These are phyloP conservation scores for Anguilla pacifica DNA, from an alignment of 2,797 vertebrate genomes.

Conservation along the genomic window DNA sequence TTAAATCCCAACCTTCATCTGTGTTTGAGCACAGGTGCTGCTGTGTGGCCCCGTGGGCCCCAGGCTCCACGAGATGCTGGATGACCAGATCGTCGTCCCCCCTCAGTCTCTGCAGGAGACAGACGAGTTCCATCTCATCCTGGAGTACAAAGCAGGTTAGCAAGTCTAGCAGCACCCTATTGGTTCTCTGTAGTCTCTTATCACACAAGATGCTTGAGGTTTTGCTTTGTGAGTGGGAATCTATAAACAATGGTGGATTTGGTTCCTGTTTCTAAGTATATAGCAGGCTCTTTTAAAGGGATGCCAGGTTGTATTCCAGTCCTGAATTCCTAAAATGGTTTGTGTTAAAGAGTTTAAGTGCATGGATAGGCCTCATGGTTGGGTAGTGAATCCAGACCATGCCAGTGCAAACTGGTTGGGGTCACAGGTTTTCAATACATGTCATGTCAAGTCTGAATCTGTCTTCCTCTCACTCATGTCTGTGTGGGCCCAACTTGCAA, in stretches of 20 bases:
- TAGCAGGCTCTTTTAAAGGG: neutral
- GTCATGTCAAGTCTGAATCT: no score
- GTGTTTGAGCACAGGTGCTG: slow-evolving; percentile 77
- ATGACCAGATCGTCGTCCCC: slow-evolving; percentile 89
- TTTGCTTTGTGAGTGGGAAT: neutral
- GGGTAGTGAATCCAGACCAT: no score
- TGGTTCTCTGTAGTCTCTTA: neutral
- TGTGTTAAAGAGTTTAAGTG: neutral
- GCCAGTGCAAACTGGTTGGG: no score
- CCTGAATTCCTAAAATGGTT: neutral
- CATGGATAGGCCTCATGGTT: no score
- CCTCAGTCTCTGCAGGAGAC: slow-evolving; percentile 89
- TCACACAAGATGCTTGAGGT: no score
- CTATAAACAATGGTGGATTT: neutral
- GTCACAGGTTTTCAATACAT: no score
- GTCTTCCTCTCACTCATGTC: no score
- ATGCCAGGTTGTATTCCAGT: neutral
- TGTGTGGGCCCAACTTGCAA: no score
- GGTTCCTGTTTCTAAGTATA: neutral
- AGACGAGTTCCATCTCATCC: slow-evolving; percentile 95
- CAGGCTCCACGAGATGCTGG: slow-evolving; percentile 92
- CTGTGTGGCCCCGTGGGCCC: slow-evolving; percentile 94
- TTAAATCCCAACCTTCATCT: neutral
- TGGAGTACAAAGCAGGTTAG: slow-evolving; percentile 94
- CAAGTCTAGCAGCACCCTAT: no score